phyloP scores from a whole-genome alignment of 2,113 vertebrate genomes.

The Mus spicilegus region DNA sequence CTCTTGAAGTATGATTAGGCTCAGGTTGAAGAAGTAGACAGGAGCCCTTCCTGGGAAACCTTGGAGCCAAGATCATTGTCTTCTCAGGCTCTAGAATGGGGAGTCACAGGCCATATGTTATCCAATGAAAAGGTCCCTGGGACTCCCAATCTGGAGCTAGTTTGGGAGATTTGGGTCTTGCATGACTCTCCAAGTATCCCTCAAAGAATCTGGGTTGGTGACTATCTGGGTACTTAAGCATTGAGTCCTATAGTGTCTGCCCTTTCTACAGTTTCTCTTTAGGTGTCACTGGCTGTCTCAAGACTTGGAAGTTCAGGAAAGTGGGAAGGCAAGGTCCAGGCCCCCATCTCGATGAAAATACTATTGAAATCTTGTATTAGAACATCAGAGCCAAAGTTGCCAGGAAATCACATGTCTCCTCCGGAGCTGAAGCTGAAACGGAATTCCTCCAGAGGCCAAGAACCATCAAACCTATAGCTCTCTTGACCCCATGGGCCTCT shows the following conservation, averaged over 20 bases:
- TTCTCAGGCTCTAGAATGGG: slow-evolving; percentile 72
- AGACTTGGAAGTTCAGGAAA: slow-evolving; percentile 71
- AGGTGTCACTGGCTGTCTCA: slow-evolving; percentile 46
- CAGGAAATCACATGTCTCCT: slow-evolving; percentile 76
- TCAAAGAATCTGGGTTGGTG: slow-evolving; percentile 62
- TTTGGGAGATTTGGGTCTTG: slow-evolving; percentile 35
- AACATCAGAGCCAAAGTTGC: slow-evolving; percentile 81
- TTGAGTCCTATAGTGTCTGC: slow-evolving; percentile 84
- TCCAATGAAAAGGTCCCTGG: slow-evolving; percentile 78
- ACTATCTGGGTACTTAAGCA: slow-evolving; percentile 87
- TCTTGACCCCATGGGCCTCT: slow-evolving; percentile 10
- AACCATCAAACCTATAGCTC: slow-evolving; percentile 44
- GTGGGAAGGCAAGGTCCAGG: slow-evolving; percentile 77
- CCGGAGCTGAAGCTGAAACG: slow-evolving; percentile 71
- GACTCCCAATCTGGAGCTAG: slow-evolving; percentile 43
- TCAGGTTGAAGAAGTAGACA: slow-evolving; percentile 77
- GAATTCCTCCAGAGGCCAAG: slow-evolving; percentile 59
- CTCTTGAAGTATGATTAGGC: slow-evolving; percentile 91
- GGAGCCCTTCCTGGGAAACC: slow-evolving; percentile 84
- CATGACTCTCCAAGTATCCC: slow-evolving; percentile 31
- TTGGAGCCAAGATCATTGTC: slow-evolving; percentile 87
- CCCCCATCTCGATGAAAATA: slow-evolving; percentile 82
- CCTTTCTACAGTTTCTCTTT: background rate
- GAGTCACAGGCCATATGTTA: slow-evolving; percentile 26
- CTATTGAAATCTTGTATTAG: slow-evolving; percentile 82